A percentile compares a stretch with the other conserved stretches of the same genome.
Conservation (phyloP, 2,113 vertebrate genomes). For the Equus quagga region DNA sequence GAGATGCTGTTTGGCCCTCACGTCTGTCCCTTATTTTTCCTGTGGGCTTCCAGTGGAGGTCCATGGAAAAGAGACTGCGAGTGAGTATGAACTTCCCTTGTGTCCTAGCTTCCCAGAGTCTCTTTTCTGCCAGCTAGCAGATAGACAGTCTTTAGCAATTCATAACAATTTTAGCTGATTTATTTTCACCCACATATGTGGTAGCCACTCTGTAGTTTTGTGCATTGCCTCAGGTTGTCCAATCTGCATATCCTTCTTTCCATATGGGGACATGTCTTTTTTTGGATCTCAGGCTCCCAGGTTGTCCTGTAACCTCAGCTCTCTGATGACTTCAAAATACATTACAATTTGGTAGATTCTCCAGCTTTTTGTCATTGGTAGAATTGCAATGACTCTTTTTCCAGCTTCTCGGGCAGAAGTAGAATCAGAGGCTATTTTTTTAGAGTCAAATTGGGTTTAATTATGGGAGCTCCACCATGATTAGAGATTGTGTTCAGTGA, state of each 20-base stretch:
- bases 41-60: not conserved
- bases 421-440: not conserved
- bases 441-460: not conserved
- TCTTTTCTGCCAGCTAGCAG: not conserved
- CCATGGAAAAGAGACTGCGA: not conserved
- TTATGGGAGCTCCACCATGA: not conserved
- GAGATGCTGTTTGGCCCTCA: not conserved
- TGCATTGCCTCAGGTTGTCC: not conserved
- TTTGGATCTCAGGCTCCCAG: too few relatives aligned
- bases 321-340: not conserved
- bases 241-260: accelerated
- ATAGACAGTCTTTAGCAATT: not conserved
- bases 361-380: not conserved
- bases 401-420: not conserved
- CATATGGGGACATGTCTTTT: too few relatives aligned
- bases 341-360: not conserved
- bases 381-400: not conserved
- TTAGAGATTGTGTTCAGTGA: not conserved
- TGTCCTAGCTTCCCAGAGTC: not conserved
- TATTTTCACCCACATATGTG: not conserved
- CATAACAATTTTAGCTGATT: not conserved
- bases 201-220: not conserved
- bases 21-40: not conserved
- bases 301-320: too few relatives aligned
- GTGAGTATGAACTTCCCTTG: accelerated